Evolutionary conservation across 64 coral and sea anemone genomes (phyloP).

Genomic region (Acropora tenuis): DNA sequence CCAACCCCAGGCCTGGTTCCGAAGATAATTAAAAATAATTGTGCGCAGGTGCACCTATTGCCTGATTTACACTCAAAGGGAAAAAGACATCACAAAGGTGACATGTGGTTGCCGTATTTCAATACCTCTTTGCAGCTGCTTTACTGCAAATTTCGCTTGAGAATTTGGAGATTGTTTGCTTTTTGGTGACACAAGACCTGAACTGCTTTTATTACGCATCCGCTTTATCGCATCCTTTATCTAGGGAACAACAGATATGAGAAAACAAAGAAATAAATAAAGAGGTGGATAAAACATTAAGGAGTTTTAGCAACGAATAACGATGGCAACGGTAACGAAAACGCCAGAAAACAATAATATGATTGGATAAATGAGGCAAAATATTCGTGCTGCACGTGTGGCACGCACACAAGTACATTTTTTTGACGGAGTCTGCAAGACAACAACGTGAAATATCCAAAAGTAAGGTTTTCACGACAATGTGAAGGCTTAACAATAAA

Average conservation of each 20-base stretch:
- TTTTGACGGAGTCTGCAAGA: neutral
- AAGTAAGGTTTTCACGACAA: no score
- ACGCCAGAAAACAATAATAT: no score
- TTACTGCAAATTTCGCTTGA: neutral
- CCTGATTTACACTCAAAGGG: neutral
- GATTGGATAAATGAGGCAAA: neutral
- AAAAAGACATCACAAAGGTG: neutral
- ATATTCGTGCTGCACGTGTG: no score
- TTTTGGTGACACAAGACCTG: conserved; percentile 1
- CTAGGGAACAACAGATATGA: neutral
- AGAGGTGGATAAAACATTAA: neutral
- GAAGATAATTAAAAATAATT: no score
- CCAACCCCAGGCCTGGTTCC: no score
- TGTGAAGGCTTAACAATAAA: no score
- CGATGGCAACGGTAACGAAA: neutral
- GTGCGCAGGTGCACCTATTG: no score
- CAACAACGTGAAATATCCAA: neutral
- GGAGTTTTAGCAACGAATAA: neutral
- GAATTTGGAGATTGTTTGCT: conserved; percentile 12
- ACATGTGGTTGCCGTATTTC: no score
- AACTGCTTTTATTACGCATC: neutral
- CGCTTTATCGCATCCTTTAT: conserved; percentile 39
- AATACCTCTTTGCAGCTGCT: neutral
- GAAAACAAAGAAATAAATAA: neutral
- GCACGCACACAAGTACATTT: neutral